Evolutionary conservation across 2,797 vertebrate genomes (phyloP).

Genomic region (Ctenosaura bakeri): DNA sequence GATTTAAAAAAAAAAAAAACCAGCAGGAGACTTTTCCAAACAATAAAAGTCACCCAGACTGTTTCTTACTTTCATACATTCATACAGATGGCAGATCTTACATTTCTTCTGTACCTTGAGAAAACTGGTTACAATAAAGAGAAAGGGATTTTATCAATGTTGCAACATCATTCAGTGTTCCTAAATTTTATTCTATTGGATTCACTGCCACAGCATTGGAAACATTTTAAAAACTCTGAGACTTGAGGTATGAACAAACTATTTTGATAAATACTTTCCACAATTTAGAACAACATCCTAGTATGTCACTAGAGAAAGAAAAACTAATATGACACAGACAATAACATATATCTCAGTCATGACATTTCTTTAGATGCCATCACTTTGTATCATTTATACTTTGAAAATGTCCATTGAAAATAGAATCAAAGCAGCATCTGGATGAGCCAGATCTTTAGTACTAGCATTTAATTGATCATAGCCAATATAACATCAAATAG

Average conservation of each 20-base stretch:
- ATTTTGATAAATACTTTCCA: not conserved
- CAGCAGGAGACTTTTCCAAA: not conserved
- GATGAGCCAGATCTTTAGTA: not conserved
- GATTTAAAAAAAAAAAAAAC: too few species aligned
- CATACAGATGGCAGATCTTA: not conserved
- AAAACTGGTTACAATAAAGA: not conserved
- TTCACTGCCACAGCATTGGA: not conserved
- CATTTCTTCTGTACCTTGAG: not conserved
- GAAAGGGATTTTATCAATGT: not conserved
- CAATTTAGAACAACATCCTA: not conserved
- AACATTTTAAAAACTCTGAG: not conserved
- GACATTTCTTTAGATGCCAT: not conserved
- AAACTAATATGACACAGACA: not conserved
- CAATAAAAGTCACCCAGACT: not conserved
- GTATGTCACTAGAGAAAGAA: not conserved
- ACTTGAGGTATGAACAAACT: not conserved
- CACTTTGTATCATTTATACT: not conserved
- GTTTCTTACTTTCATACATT: not conserved
- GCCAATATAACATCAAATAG: not conserved
- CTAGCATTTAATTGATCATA: not conserved
- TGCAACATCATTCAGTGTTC: not conserved
- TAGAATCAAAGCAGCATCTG: not conserved
- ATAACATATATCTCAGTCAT: not conserved
- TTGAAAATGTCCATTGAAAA: not conserved
- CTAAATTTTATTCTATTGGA: not conserved